Evolutionary conservation across 2,888 invertebrate genomes (phyloP), one percentile per base, ranked within the genome.

Genomic region (Hecatera dysodea): DNA sequence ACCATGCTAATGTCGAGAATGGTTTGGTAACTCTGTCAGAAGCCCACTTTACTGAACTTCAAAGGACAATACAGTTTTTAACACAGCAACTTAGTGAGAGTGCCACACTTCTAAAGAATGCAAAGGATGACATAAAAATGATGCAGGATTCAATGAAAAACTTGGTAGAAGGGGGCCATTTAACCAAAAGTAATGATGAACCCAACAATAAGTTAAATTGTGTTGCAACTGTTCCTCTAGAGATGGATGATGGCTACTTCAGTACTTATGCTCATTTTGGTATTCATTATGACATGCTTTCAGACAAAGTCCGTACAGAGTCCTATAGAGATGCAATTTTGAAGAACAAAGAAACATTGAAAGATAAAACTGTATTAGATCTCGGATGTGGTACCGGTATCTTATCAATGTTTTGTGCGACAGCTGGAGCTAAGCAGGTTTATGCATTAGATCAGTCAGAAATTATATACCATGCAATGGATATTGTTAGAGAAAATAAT

Each of bases 331-430:
- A 98, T 93, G 98, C 99, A 29, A 97, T 99, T 80, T 89, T 98
- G 62, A 96, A 97, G 24, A 99, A 99, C 90, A 94, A 95, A 42
- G 96, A 97, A 44, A 93, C 97, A 68, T 96, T 99, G 65, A 95
- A 96, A 85, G 97, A 97, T 52, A 99, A 99, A 93, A 95, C 97
- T 29, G 98, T 99, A 27, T 94, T 99, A 73, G 99, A 99, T 96
- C 97, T 99, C 68, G 99, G 99, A 46, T 99, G 99, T 93, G 99
- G 99, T 33, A 99, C 99, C 1, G 99, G 99, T 39, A 99, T 99
- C 83, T 95, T 99, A 33, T 99, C 99, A 19, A 99, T 99, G 98
- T 99, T 99, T 96, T 98, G 99, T 80, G 99, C 99, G 17, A 97
- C 98, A 89, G 99, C 99, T 29, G 99, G 99, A 36, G 99, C 99